These are phyloP conservation scores for Varanus salvator DNA, from an alignment of 2,113 vertebrate species.

Conservation along the genomic window DNA sequence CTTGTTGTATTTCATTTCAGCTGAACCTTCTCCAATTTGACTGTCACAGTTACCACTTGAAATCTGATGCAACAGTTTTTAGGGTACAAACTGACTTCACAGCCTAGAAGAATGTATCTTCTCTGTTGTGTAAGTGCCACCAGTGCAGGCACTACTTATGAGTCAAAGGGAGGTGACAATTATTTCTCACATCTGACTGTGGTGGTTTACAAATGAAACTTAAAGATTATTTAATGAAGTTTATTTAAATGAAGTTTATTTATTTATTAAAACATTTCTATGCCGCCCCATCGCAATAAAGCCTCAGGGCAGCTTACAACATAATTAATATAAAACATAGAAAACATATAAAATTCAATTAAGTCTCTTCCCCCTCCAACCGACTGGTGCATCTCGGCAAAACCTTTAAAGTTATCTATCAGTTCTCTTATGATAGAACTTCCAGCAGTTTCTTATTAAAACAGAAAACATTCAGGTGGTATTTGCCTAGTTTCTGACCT, in stretches of 20 bases:
- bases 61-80: neutral
- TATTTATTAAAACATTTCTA: no score
- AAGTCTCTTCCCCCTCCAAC: no score
- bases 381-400: no score
- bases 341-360: no score
- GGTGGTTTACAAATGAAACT: neutral
- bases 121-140: neutral
- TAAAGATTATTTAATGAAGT: no score
- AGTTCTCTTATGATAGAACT: neutral
- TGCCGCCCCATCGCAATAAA: no score
- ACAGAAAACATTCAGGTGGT: neutral
- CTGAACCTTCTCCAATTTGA: neutral
- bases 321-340: no score
- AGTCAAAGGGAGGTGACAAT: neutral
- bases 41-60: neutral
- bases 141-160: neutral
- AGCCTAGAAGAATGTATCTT: neutral
- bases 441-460: neutral
- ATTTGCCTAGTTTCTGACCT: neutral
- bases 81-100: neutral
- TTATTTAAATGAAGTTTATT: no score
- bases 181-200: neutral
- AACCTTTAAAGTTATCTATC: neutral
- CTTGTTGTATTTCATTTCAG: neutral
- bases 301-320: no score